Base-by-base conservation (phyloP, 2,888 invertebrate species). In the Fragum sueziense region DNA sequence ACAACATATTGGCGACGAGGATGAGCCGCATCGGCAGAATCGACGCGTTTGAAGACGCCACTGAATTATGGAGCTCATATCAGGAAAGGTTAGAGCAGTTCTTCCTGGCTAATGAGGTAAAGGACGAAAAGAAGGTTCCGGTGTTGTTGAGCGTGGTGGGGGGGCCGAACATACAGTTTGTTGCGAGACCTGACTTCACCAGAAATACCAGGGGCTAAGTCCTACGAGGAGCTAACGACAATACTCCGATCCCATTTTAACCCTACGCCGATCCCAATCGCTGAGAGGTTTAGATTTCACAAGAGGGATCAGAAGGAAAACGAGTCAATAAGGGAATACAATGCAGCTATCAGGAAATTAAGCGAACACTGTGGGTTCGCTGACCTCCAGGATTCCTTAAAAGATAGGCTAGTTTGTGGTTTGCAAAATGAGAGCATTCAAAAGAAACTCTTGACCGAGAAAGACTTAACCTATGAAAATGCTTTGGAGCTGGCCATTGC, bases 331-430 rank as follows among this genome's bases (percentile, higher is more conserved):
- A 14, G 27, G 9, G 74, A 69, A 20, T 80, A 80, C 68, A 70
- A 76, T 1, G 77, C 62, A 7, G 70, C 33, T 25, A 17, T 80
- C 11, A 72, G 41, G 52, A 33, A 54, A 17, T 41, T 74, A 1
- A 31, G 71, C 11, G 33, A 20, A 4, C n/a, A 62, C n/a, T 77
- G 76, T 57, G 52, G 74, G 17, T 80, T 76, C 47, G 76, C 70
- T 33, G 54, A 61, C 20, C 41, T 76, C 14, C 25, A 68, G 1
- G 69, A 80, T n/a, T 72, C 76, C 0, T 73, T 80, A 25, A 7
- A 76, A 1, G 74, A 79, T 31, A 27, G 74, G 31, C 57, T 80
- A 20, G 80, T 80, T 11, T 79, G 79, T 52, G 79, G 79, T 14
- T 25, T 70, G 22, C 0, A 27, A 31, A 57, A 54, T 25, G 74